Evolutionary conservation across 2,113 vertebrate species (phyloP), one percentile per base, ranked within the genome.

Genomic region (Coptodon bakossiorum): DNA sequence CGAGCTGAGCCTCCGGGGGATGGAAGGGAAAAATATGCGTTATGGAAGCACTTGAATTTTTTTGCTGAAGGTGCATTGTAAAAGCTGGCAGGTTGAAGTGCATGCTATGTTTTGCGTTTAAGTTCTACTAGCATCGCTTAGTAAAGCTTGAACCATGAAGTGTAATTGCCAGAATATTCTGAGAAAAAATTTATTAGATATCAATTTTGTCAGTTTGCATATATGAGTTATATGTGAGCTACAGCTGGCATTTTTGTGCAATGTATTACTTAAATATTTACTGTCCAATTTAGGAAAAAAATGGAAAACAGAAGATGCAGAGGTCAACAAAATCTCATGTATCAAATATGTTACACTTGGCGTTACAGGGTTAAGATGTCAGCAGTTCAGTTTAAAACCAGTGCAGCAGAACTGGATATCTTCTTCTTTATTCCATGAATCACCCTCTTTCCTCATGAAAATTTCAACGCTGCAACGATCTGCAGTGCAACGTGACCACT

Each of bases 271-370:
- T 66, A 66, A 0, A 66, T 66, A 66, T 19, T 38, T 38, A 66
- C 4, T 1, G 10, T n/a, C 34, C 0, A 66, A 7, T 38, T 66
- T 66, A 66, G 31, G 0, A n/a, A 63, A 34, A 5, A 66, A n/a
- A 63, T 0, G 61, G 34, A 38, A 38, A 66, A 66, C 31, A 66
- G 9, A 63, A 36, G 0, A 66, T 3, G 17, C 61, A 66, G 34
- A 66, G 0, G 0, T 5, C 10, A 38, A 38, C 19, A 66, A 3
- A 66, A 38, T 7, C 61, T 66, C 10, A n/a, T 13, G 61, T 66
- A 38, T 66, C 61, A 0, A 66, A 38, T 3, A 66, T 12, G 34
- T 66, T 66, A 13, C 61, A 66, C 61, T 36, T 66, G 31, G 61
- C 6, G 0, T 66, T n/a, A 13, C 61, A 66, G 34, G 17, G 34